phyloP scores from a whole-genome alignment of 2,797 vertebrate species.

The Novumbra hubbsi region DNA sequence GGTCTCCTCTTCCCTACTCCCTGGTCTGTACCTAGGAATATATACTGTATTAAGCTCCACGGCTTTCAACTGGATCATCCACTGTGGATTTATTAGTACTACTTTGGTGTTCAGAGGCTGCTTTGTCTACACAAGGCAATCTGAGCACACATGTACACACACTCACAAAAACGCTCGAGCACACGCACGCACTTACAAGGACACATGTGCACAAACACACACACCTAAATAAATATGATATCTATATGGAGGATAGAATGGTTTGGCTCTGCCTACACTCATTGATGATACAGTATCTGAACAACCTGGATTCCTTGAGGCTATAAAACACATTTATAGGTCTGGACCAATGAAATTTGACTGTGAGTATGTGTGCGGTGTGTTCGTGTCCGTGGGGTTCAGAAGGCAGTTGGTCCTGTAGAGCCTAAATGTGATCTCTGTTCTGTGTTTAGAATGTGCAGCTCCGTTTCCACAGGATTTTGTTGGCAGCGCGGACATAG shows the following conservation, averaged over 20 bases:
- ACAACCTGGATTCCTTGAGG: background rate
- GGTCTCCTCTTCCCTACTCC: background rate
- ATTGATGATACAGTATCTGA: background rate
- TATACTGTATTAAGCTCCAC: background rate
- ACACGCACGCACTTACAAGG: background rate
- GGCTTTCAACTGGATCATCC: background rate
- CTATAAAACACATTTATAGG: constrained; percentile 1
- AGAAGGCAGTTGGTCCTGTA: background rate
- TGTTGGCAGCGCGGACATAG: too few species aligned
- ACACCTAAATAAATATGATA: background rate
- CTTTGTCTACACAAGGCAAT: background rate
- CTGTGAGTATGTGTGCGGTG: background rate
- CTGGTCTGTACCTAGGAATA: background rate
- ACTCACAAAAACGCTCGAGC: background rate
- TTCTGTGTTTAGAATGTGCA: too few species aligned
- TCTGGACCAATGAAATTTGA: background rate
- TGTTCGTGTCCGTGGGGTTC: background rate
- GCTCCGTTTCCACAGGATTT: too few species aligned
- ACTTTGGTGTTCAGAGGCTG: background rate
- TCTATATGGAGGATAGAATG: background rate
- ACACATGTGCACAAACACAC: background rate
- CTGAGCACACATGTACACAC: background rate
- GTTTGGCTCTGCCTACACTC: background rate
- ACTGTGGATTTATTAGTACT: background rate
- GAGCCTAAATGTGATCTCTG: too few species aligned